phyloP scores from a whole-genome alignment of 2,888 invertebrate species.

The Synergus japonicus region DNA sequence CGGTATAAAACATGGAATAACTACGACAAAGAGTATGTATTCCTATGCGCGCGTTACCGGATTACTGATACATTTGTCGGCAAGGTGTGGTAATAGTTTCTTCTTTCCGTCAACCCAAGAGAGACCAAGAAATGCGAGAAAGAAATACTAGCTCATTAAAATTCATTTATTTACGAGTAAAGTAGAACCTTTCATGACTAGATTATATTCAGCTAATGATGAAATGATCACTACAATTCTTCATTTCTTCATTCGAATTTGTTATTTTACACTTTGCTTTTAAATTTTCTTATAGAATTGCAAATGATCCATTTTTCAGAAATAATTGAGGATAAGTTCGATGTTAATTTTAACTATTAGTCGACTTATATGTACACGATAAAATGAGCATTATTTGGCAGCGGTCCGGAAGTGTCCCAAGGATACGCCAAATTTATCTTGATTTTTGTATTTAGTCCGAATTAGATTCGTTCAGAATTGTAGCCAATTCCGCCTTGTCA shows the following conservation, averaged over 20 bases:
- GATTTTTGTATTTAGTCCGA: constrained; percentile 26
- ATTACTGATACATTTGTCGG: constrained; percentile 29
- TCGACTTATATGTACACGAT: constrained; percentile 18
- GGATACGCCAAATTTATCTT: constrained; percentile 27
- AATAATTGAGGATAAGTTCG: neutral
- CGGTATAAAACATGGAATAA: constrained; percentile 4
- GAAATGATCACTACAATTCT: neutral
- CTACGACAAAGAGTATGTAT: neutral
- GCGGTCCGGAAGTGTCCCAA: constrained; percentile 18
- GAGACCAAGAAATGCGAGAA: neutral
- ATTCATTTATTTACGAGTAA: neutral
- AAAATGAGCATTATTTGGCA: constrained; percentile 36
- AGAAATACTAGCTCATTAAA: neutral
- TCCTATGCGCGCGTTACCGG: constrained; percentile 11
- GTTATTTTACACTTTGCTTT: neutral
- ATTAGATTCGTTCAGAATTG: constrained; percentile 13
- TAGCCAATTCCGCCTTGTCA: constrained; percentile 5
- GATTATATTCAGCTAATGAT: neutral
- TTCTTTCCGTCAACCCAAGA: constrained; percentile 1
- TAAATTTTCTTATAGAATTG: neutral
- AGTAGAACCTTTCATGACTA: too few relatives aligned
- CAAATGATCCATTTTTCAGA: neutral
- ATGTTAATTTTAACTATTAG: constrained; percentile 22
- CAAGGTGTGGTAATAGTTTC: constrained; percentile 20
- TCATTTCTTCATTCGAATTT: neutral